Percentiles rank a stretch among this genome's conserved stretches.
phyloP scores from a whole-genome alignment of 2,888 invertebrate species.

The Apotomis turbidana region DNA sequence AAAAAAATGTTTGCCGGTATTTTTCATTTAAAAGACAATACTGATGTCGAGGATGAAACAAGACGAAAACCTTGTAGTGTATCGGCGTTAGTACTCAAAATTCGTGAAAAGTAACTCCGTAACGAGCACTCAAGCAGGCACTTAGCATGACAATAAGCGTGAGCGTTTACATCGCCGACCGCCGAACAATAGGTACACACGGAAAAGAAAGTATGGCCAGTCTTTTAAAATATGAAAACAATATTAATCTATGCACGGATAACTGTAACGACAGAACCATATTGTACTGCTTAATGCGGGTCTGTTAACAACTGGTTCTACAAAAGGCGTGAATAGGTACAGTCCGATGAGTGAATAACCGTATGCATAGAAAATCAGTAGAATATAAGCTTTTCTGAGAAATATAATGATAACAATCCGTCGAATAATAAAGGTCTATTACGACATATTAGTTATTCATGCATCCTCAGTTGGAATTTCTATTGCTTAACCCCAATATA shows the following conservation, averaged over 20 bases:
- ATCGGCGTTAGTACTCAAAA: neutral
- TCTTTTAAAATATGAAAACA: constrained; percentile 47
- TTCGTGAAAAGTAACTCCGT: constrained; percentile 28
- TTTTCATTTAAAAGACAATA: no score
- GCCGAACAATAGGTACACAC: constrained; percentile 41
- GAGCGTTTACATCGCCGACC: constrained; percentile 26
- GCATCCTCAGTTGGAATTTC: constrained; percentile 9
- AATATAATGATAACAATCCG: constrained; percentile 20
- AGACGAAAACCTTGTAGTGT: no score
- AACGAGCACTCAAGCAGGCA: constrained; percentile 35
- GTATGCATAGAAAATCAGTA: constrained; percentile 17
- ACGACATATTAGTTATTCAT: constrained; percentile 16
- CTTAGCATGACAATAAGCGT: constrained; percentile 47
- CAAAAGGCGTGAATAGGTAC: constrained; percentile 37
- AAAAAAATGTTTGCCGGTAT: no score
- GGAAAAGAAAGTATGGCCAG: constrained; percentile 54
- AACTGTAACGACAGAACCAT: constrained; percentile 45
- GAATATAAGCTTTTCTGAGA: constrained; percentile 15
- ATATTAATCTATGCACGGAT: constrained; percentile 47
- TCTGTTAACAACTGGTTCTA: constrained; percentile 27
- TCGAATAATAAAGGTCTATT: constrained; percentile 7
- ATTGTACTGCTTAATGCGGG: constrained; percentile 39
- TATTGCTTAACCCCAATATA: neutral
- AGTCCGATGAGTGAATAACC: constrained; percentile 25
- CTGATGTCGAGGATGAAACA: no score